phyloP scores from a whole-genome alignment of 2,797 vertebrate species.

The Parotocinclus haroldoi region DNA sequence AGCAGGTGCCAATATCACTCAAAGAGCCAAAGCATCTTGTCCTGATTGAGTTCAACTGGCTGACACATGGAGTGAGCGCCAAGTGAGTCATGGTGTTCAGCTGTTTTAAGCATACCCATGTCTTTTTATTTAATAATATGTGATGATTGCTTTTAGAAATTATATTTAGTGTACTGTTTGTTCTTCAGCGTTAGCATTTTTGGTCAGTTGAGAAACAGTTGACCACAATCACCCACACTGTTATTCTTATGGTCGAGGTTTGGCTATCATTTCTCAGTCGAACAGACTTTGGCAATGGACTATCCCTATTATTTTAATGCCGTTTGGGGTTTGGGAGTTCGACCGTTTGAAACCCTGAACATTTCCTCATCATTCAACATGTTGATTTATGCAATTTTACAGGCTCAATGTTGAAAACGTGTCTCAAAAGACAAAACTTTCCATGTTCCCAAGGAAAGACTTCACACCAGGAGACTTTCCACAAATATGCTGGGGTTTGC shows the following conservation, averaged over 20 bases:
- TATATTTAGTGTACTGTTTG: not conserved
- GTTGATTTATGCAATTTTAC: slow-evolving; percentile 8
- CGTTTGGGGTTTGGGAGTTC: slow-evolving; percentile 4
- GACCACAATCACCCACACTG: not conserved
- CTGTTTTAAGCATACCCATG: not conserved
- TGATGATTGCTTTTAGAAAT: not conserved
- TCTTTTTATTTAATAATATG: not conserved
- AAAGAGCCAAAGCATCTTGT: slow-evolving; percentile 16
- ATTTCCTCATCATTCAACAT: not conserved
- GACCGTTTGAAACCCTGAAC: not conserved
- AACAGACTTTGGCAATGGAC: not conserved
- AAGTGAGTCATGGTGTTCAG: not conserved
- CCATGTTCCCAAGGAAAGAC: slow-evolving; percentile 35
- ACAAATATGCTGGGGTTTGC: slow-evolving; percentile 69
- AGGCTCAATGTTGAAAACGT: slow-evolving; percentile 20
- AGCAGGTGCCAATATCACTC: slow-evolving; percentile 64
- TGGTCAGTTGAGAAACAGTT: not conserved
- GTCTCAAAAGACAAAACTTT: slow-evolving; percentile 34
- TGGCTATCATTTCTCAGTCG: not conserved
- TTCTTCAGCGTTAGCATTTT: not conserved
- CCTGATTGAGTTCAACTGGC: slow-evolving; percentile 49
- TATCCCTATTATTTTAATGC: not conserved
- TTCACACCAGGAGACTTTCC: slow-evolving; percentile 31
- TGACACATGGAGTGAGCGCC: not conserved
- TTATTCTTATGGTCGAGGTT: slow-evolving; percentile 1